These are phyloP conservation scores for Lysandra coridon DNA, from an alignment of 2,888 invertebrate genomes.

Conservation along the genomic window DNA sequence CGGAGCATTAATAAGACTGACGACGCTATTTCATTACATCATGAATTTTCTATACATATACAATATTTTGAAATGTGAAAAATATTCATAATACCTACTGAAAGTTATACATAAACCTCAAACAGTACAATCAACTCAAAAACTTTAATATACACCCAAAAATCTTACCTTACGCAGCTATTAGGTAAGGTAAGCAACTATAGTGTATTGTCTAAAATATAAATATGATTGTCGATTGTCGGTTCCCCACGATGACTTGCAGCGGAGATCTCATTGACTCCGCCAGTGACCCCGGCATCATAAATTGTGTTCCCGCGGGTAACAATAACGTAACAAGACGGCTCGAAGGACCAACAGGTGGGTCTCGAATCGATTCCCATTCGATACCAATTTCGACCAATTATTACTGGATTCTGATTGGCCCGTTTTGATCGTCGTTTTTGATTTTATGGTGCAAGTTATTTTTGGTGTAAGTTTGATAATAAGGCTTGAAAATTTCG, in stretches of 20 bases:
- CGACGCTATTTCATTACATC: too few species aligned
- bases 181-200: background rate
- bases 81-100: background rate
- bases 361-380: conserved; percentile 25
- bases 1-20: background rate
- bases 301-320: conserved; percentile 70
- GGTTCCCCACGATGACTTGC: conserved; percentile 77
- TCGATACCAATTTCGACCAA: conserved; percentile 29
- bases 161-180: background rate
- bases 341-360: conserved; percentile 37
- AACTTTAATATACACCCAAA: background rate
- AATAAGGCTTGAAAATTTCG: background rate
- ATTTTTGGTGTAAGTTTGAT: background rate
- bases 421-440: conserved; percentile 4
- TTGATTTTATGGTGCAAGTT: background rate
- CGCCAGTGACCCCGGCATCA: conserved; percentile 70
- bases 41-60: too few species aligned
- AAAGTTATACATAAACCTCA: background rate
- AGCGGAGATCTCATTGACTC: conserved; percentile 77
- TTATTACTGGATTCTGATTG: conserved; percentile 36
- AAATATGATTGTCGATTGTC: conserved; percentile 57
- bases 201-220: conserved; percentile 19
- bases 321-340: conserved; percentile 56
- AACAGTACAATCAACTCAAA: background rate
- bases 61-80: background rate